Base-by-base conservation (phyloP, 2,888 invertebrate genomes). In the Alloscopus bannaensis region DNA sequence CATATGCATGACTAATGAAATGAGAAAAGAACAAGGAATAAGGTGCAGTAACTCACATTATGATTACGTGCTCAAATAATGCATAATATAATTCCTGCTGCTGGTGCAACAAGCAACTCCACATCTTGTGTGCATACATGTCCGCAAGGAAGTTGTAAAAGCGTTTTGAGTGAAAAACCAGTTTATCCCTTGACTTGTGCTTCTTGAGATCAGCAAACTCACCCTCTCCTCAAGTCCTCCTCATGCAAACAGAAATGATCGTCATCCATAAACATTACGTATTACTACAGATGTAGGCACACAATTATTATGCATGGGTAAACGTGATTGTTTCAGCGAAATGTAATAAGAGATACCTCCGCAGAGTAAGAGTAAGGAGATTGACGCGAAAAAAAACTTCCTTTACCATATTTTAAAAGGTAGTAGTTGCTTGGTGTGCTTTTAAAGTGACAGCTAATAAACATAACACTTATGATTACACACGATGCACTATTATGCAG, bases 141-240 rank as follows among this genome's bases (percentile, higher is more conserved):
- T 78, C 78, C 78, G 78, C 71, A 78, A 78, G 78, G 78, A 78
- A 78, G 78, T 78, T 70, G 78, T 71, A 71, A 78, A 69, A 76
- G 66, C 31, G 59, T 64, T 71, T 78, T 71, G 50, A 59, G 57
- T 47, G 66, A 65, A 78, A 78, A 78, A 78, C 78, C 78, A 78
- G 78, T 78, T 78, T 78, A 65, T 69, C 71, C 70, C 59, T 59
- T 29, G 22, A n/a, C n/a, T n/a, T n/a, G n/a, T n/a, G n/a, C n/a
- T 57, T 47, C 24, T 8, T n/a, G 24, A 52, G 52, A 70, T 52
- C 60, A 47, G 47, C 62, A 69, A 22, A 40, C 29, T 52, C 50
- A 70, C n/a, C n/a, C 70, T 65, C 66, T 59, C 57, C 47, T 29
- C 16, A 3, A 8, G n/a, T n/a, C n/a, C n/a, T n/a, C n/a, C n/a